Conservation (phyloP, 2,113 vertebrate genomes). For the Potamarius usumacintae region DNA sequence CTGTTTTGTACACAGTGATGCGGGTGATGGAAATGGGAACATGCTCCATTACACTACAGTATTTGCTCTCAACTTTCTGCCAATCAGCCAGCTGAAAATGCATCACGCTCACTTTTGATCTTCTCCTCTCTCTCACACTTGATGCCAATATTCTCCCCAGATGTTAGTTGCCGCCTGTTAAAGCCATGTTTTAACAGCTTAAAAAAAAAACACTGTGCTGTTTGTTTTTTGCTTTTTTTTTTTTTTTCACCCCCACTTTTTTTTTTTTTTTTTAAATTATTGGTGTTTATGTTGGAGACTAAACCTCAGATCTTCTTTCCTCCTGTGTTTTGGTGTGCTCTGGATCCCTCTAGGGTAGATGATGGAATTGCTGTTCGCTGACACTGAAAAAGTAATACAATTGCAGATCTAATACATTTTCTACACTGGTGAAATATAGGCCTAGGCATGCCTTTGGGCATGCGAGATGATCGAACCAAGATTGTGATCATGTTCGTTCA, state of each 20-base stretch:
- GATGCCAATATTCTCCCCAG: too few species aligned
- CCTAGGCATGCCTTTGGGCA: background rate
- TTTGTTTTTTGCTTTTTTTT: too few species aligned
- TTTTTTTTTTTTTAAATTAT: too few species aligned
- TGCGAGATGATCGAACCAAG: background rate
- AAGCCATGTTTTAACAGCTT: background rate
- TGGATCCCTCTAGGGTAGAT: slow-evolving; percentile 16
- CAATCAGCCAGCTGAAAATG: background rate
- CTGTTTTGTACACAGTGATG: slow-evolving; percentile 13
- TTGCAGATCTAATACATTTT: background rate
- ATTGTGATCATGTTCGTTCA: slow-evolving; percentile 14
- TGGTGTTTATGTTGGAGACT: too few species aligned
- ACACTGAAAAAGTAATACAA: slow-evolving; percentile 9
- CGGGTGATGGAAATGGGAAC: background rate
- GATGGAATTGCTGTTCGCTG: background rate
- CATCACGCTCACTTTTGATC: slow-evolving; percentile 7
- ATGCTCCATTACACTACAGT: background rate
- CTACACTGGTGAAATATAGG: background rate
- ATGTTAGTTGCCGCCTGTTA: too few species aligned
- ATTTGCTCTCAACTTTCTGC: slow-evolving; percentile 27
- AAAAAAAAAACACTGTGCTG: background rate
- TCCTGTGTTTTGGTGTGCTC: background rate
- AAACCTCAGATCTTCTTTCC: background rate
- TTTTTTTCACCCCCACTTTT: too few species aligned
- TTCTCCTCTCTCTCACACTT: background rate